A percentile compares a stretch with the other conserved stretches of the same genome.
These are phyloP conservation scores for Natator depressus DNA, from an alignment of 2,113 vertebrate species.

Conservation along the genomic window DNA sequence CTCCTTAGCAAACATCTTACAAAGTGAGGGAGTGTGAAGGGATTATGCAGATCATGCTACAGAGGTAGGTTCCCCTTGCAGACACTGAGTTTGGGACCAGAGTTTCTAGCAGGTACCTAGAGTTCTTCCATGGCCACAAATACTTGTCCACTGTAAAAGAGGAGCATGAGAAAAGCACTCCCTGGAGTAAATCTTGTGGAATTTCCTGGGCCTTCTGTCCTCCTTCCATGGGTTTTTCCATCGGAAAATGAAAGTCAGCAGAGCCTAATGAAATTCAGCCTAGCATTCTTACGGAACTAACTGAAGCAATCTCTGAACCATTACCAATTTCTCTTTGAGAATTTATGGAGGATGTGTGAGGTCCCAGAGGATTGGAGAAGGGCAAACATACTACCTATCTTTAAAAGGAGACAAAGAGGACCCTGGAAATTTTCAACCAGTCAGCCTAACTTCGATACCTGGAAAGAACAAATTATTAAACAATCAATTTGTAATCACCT, in stretches of 20 bases:
- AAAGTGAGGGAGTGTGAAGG: not conserved
- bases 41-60: not conserved
- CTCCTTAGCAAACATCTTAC: not conserved
- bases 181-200: not conserved
- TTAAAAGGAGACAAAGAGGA: not conserved
- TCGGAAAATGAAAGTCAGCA: not conserved
- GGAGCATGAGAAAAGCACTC: not conserved
- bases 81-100: not conserved
- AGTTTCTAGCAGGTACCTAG: not conserved
- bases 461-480: not conserved
- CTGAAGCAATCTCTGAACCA: not conserved
- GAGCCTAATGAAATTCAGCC: not conserved
- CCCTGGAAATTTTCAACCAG: not conserved
- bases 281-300: not conserved
- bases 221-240: not conserved
- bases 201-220: not conserved
- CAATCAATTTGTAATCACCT: not conserved
- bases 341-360: not conserved
- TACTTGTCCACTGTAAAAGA: not conserved
- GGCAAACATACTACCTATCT: not conserved
- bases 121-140: not conserved
- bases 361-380: not conserved
- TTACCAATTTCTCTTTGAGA: not conserved
- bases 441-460: not conserved
- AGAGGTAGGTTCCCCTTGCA: fast-evolving